Conservation (phyloP, 2,797 vertebrate genomes). For the Manis pentadactyla region DNA sequence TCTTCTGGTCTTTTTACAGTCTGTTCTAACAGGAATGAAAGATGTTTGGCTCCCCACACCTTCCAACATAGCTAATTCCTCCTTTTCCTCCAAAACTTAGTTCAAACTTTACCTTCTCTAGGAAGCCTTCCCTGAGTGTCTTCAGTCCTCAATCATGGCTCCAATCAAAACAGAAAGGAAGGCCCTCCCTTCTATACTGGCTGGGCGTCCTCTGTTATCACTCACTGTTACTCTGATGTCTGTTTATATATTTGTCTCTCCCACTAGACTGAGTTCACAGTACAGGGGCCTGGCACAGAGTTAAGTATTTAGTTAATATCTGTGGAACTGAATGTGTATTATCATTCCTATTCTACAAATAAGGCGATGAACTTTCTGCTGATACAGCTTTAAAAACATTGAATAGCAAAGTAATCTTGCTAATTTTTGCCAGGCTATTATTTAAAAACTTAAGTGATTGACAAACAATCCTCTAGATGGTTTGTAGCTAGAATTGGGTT, state of each 20-base stretch:
- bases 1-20: not conserved
- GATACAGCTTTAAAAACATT: not conserved
- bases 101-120: conserved; percentile 34
- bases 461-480: not conserved
- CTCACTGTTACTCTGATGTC: not conserved
- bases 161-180: not conserved
- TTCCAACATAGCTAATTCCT: conserved; percentile 36
- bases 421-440: conserved; percentile 20
- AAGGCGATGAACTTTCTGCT: not conserved
- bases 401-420: conserved; percentile 23
- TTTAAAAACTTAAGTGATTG: not conserved
- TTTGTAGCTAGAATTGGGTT: conserved; percentile 36
- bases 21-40: not conserved
- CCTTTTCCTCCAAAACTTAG: not conserved
- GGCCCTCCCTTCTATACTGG: not conserved
- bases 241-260: not conserved
- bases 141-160: not conserved
- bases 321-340: not conserved
- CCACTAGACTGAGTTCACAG: not conserved
- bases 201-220: not conserved
- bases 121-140: not conserved
- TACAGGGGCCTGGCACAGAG: not conserved
- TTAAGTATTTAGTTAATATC: not conserved
- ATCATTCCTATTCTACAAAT: conserved; percentile 37
- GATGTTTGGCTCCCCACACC: not conserved